Evolutionary conservation across 2,113 vertebrate species (phyloP).

Genomic region (Phainopepla nitens): DNA sequence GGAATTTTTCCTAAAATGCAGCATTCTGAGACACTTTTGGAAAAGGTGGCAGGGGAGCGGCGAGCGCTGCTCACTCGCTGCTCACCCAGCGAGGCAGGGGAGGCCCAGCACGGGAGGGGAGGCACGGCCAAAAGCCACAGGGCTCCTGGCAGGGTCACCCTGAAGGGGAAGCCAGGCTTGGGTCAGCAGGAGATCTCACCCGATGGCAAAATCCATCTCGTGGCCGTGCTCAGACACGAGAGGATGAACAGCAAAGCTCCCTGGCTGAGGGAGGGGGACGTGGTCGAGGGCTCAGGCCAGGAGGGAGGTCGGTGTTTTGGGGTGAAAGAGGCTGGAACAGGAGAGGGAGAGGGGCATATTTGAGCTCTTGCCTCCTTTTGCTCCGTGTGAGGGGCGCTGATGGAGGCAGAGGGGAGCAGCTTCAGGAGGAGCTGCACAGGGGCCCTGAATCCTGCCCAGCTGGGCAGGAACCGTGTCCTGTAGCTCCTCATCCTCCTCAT

Average conservation of each 20-base stretch:
- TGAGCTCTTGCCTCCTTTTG: neutral
- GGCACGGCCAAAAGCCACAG: neutral
- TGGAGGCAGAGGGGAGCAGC: neutral
- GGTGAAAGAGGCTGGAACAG: neutral
- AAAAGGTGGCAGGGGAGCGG: neutral
- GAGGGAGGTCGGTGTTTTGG: neutral
- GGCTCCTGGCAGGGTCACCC: neutral
- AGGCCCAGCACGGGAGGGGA: neutral
- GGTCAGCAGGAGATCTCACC: neutral
- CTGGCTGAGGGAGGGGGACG: neutral
- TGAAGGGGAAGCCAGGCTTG: neutral
- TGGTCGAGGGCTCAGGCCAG: fast-evolving
- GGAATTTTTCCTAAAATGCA: constrained; percentile 50
- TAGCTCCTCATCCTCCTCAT: neutral
- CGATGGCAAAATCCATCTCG: neutral
- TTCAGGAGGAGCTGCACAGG: neutral
- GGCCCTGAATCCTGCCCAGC: neutral
- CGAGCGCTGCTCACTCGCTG: neutral
- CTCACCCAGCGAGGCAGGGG: neutral
- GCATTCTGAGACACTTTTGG: neutral
- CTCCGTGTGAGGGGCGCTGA: neutral
- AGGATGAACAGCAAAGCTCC: neutral
- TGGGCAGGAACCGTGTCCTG: neutral
- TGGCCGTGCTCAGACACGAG: neutral
- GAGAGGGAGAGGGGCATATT: neutral